Percentiles rank a stretch among this genome's conserved stretches.
phyloP scores from a whole-genome alignment of 2,888 invertebrate species.

The Matsumyia berberina region DNA sequence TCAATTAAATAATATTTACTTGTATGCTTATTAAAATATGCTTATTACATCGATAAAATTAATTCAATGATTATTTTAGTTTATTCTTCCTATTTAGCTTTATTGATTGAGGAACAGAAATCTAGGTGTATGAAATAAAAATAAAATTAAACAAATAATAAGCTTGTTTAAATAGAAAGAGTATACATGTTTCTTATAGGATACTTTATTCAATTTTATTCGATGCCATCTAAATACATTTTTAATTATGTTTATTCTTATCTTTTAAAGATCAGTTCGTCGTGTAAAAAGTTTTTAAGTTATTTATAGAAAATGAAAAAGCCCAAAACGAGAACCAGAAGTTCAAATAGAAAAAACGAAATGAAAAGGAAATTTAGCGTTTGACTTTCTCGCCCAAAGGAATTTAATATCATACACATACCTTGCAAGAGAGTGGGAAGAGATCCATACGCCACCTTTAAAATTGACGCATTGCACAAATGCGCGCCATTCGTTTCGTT shows the following conservation, averaged over 20 bases:
- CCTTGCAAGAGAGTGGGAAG: background rate
- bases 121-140: background rate
- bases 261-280: constrained; percentile 41
- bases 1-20: constrained; percentile 17
- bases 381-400: background rate
- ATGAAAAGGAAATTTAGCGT: constrained; percentile 1
- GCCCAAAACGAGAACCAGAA: background rate
- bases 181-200: background rate
- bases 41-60: background rate
- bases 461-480: too few relatives aligned
- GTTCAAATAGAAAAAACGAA: background rate
- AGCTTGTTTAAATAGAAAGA: background rate
- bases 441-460: too few relatives aligned
- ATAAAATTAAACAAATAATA: background rate
- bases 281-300: constrained; percentile 18
- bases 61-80: too few relatives aligned
- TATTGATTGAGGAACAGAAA: constrained; percentile 19
- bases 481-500: too few relatives aligned
- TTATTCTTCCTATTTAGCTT: background rate
- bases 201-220: constrained; percentile 25
- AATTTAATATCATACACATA: background rate
- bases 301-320: background rate
- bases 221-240: constrained; percentile 26
- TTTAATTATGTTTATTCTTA: constrained; percentile 8
- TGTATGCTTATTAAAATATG: background rate